These are phyloP conservation scores for Corythaixoides concolor DNA, from an alignment of 2,113 vertebrate genomes.

Conservation along the genomic window DNA sequence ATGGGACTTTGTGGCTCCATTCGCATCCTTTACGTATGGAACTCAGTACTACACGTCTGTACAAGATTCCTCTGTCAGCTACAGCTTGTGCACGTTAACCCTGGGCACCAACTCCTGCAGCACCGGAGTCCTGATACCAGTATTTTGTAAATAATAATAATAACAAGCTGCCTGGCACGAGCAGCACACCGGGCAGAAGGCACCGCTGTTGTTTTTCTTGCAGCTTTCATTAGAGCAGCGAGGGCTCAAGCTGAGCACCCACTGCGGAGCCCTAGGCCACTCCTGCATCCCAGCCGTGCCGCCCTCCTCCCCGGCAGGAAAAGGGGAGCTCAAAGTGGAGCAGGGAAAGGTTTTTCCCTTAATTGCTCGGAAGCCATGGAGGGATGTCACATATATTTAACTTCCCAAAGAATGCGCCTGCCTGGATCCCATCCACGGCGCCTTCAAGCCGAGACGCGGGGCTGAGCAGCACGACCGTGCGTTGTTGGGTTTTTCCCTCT, in stretches of 20 bases:
- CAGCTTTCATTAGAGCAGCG: not conserved
- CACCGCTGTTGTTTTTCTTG: not conserved
- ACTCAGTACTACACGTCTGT: rapidly evolving
- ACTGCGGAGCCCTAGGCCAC: not conserved
- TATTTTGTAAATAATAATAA: not conserved
- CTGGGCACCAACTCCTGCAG: not conserved
- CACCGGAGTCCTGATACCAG: rapidly evolving
- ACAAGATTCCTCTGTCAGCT: rapidly evolving
- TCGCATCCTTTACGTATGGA: not conserved
- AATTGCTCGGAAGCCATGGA: not conserved
- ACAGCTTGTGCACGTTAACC: not conserved
- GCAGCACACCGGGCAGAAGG: not conserved
- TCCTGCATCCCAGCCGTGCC: not conserved
- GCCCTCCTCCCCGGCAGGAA: not conserved
- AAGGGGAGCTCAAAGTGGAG: not conserved
- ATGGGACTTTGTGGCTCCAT: not conserved
- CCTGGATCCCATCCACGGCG: not conserved
- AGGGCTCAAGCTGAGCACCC: not conserved
- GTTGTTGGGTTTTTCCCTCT: not conserved
- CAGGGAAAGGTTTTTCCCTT: not conserved
- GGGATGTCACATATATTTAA: not conserved
- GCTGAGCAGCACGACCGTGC: not conserved
- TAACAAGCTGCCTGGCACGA: not conserved
- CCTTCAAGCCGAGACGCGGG: rapidly evolving
- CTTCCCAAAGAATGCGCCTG: not conserved